Evolutionary conservation across 2,888 invertebrate species (phyloP).

Genomic region (Leptinotarsa juncta): DNA sequence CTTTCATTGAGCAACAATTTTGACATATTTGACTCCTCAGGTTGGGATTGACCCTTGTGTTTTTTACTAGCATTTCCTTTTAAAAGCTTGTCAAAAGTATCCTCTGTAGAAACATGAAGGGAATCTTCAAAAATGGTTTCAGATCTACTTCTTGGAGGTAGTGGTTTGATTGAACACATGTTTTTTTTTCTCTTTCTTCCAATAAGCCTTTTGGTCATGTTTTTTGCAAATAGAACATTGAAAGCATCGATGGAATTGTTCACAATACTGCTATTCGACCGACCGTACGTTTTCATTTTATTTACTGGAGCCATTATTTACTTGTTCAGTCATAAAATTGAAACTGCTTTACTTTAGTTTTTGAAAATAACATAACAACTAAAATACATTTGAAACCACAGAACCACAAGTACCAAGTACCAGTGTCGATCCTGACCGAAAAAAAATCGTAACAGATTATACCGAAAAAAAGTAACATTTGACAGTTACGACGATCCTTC

Average conservation of each 20-base stretch:
- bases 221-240: slow-evolving; percentile 48
- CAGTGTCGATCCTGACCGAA: too few relatives aligned
- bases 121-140: slow-evolving; percentile 45
- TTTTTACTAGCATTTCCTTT: slow-evolving; percentile 38
- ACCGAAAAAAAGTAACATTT: too few relatives aligned
- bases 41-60: not conserved
- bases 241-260: slow-evolving; percentile 44
- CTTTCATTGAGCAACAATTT: not conserved
- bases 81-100: slow-evolving; percentile 55
- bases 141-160: slow-evolving; percentile 39
- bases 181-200: slow-evolving; percentile 35
- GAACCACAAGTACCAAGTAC: too few relatives aligned
- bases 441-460: too few relatives aligned
- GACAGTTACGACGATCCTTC: too few relatives aligned
- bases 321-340: slow-evolving; percentile 26
- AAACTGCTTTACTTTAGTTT: not conserved
- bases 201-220: slow-evolving; percentile 44
- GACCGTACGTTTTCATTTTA: slow-evolving; percentile 37
- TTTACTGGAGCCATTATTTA: slow-evolving; percentile 37
- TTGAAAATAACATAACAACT: not conserved
- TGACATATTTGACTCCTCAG: not conserved
- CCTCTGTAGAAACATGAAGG: slow-evolving; percentile 45
- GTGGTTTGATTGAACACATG: slow-evolving; percentile 41
- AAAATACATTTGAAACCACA: not conserved
- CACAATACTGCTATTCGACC: slow-evolving; percentile 37